phyloP scores from a whole-genome alignment of 2,797 vertebrate species.

The Merluccius polli region DNA sequence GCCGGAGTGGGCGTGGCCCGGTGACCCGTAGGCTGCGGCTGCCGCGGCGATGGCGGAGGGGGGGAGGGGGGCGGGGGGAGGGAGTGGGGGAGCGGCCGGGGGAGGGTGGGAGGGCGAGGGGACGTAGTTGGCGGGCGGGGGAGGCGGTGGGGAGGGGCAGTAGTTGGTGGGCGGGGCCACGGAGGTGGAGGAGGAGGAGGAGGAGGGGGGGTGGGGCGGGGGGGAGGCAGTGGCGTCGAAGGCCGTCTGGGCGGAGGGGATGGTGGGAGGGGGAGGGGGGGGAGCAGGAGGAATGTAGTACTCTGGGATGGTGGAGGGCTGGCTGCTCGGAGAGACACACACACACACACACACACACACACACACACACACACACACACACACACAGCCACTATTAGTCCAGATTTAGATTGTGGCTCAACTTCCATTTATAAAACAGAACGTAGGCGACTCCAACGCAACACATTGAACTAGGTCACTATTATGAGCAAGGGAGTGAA shows the following conservation, averaged over 20 bases:
- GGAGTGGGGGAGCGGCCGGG: constrained; percentile 71
- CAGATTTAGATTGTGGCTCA: no score
- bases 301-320: constrained; percentile 79
- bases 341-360: not conserved
- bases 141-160: constrained; percentile 63
- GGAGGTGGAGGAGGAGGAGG: constrained; percentile 56
- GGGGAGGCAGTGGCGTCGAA: constrained; percentile 77
- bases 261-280: constrained; percentile 78
- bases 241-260: constrained; percentile 84
- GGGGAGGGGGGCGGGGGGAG: constrained; percentile 78
- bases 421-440: no score
- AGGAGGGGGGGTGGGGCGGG: constrained; percentile 39
- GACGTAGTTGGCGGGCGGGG: constrained; percentile 67
- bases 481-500: no score
- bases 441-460: no score
- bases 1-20: constrained; percentile 48
- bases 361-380: not conserved
- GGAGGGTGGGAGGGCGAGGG: constrained; percentile 70
- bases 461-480: no score
- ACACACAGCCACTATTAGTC: no score
- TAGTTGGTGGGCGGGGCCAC: constrained; percentile 61
- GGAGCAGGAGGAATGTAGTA: constrained; percentile 84
- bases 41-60: constrained; percentile 70
- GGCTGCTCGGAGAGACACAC: constrained; percentile 59
- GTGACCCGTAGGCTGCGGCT: constrained; percentile 62